Conservation (phyloP, 2,797 vertebrate species). For the Enteromius fasciolatus region DNA sequence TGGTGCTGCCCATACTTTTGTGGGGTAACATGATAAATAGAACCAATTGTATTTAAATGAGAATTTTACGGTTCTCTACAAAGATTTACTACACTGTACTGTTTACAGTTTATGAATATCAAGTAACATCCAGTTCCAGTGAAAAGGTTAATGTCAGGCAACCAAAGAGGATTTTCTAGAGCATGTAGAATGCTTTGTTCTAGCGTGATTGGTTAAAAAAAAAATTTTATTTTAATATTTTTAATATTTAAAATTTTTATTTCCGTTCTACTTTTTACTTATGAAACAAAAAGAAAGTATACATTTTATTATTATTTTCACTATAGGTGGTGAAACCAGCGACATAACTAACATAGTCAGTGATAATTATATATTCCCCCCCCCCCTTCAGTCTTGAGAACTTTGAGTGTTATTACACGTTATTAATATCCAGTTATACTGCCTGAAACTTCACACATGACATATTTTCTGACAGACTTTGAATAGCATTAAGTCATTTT, state of each 20-base stretch:
- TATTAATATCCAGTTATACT: not conserved
- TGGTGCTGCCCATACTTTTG: slow-evolving; percentile 27
- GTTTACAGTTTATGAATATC: slow-evolving; percentile 13
- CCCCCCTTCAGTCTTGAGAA: not conserved
- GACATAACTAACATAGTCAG: not conserved
- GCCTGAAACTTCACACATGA: not conserved
- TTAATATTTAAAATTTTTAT: too few relatives aligned
- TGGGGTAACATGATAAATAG: not conserved
- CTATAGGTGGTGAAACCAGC: not conserved
- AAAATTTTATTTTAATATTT: too few relatives aligned
- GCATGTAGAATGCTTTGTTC: not conserved
- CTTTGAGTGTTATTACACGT: not conserved
- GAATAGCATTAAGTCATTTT: not conserved
- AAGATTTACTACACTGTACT: not conserved
- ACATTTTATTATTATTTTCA: not conserved
- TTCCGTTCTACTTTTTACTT: not conserved
- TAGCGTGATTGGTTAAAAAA: not conserved
- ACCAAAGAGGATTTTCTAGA: slow-evolving; percentile 45
- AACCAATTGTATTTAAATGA: slow-evolving; percentile 19
- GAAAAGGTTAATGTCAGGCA: slow-evolving; percentile 8
- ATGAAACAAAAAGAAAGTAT: not conserved
- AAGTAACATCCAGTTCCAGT: slow-evolving; percentile 21
- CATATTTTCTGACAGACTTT: not conserved
- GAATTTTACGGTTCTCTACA: not conserved
- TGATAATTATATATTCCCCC: not conserved